phyloP scores from a whole-genome alignment of 1,140 invertebrate genomes.

The Drosophila repleta region DNA sequence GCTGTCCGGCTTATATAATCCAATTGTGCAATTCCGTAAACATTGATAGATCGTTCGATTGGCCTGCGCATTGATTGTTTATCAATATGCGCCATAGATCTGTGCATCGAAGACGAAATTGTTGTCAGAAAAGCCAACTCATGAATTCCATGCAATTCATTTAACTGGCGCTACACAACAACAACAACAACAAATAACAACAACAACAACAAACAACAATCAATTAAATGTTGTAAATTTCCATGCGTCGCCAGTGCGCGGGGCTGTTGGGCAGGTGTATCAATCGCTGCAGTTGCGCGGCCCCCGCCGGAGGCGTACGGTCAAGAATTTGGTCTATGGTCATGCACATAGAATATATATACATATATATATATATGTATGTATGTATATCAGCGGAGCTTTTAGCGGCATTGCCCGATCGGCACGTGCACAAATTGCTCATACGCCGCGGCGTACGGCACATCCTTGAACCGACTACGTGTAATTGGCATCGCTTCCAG shows the following conservation, averaged over 20 bases:
- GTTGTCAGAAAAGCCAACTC: conserved; percentile 24
- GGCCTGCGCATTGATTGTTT: conserved; percentile 32
- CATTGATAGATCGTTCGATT: conserved; percentile 50
- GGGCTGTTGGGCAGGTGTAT: conserved; percentile 53
- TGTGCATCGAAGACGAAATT: conserved; percentile 17
- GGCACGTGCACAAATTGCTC: conserved; percentile 45
- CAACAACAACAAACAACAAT: conserved; percentile 44
- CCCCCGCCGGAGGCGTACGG: conserved; percentile 11
- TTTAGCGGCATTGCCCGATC: conserved; percentile 10
- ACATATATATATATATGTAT: too few species aligned
- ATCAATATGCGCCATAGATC: conserved; percentile 34
- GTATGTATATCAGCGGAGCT: too few species aligned
- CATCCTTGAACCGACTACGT: conserved; percentile 44
- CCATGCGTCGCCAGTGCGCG: conserved; percentile 33
- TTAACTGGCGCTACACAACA: conserved; percentile 68
- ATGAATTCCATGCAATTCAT: conserved; percentile 64
- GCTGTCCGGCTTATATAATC: conserved; percentile 61
- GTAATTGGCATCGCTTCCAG: conserved; percentile 1
- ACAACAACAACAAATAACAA: conserved; percentile 2
- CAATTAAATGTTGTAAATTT: conserved; percentile 57
- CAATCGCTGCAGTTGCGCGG: conserved; percentile 6
- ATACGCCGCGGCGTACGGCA: conserved; percentile 39
- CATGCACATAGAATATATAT: neutral
- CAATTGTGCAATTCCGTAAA: conserved; percentile 76
- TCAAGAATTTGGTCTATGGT: conserved; percentile 48